These are phyloP conservation scores for Onychorhynchus coronatus DNA, from an alignment of 2,113 vertebrate genomes.

Conservation along the genomic window DNA sequence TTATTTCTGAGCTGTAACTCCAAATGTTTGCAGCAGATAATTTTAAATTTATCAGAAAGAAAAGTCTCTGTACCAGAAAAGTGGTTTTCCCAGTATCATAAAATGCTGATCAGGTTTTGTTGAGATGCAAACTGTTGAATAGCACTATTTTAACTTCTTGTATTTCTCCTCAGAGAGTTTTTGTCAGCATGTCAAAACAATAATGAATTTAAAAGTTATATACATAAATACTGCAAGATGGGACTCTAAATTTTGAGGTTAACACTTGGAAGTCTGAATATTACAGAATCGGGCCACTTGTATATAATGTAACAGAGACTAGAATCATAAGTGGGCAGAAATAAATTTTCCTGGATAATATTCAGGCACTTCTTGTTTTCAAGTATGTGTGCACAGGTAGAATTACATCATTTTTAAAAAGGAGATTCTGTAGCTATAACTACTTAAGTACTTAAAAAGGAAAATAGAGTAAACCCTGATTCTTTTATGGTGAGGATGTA, in stretches of 20 bases:
- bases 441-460: neutral
- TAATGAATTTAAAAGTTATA: neutral
- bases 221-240: neutral
- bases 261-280: neutral
- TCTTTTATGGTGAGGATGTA: neutral
- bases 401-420: neutral
- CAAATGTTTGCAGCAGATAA: neutral
- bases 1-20: constrained; percentile 22
- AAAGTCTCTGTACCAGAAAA: neutral
- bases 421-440: neutral
- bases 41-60: constrained; percentile 9
- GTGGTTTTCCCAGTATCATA: neutral
- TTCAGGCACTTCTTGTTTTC: neutral
- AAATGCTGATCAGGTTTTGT: neutral
- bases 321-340: neutral
- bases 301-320: neutral
- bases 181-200: neutral
- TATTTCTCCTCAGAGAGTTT: neutral
- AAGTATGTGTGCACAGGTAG: neutral
- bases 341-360: neutral
- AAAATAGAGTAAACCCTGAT: neutral
- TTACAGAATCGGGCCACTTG: neutral
- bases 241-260: neutral
- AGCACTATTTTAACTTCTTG: neutral
- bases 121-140: neutral